phyloP scores from a whole-genome alignment of 2,888 invertebrate species.

The Agrotis segetum region DNA sequence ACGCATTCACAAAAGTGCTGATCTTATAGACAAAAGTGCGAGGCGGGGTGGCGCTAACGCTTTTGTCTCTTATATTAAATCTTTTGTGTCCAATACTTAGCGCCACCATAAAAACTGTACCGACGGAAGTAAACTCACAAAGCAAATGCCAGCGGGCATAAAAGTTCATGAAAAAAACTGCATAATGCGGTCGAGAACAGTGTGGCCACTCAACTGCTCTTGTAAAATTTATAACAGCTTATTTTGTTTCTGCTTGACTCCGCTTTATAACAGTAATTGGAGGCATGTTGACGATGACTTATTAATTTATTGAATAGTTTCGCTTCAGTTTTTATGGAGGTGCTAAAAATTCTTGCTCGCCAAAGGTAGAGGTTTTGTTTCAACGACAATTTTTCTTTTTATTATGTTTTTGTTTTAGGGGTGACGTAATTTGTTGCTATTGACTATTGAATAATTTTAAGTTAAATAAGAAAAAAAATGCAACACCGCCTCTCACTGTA shows the following conservation, averaged over 20 bases:
- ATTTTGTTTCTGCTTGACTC: conserved; percentile 89
- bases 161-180: conserved; percentile 85
- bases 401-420: conserved; percentile 43
- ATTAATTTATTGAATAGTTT: conserved; percentile 90
- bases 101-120: conserved; percentile 86
- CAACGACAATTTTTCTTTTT: conserved; percentile 55
- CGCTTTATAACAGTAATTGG: conserved; percentile 87
- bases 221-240: conserved; percentile 91
- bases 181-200: conserved; percentile 86
- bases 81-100: conserved; percentile 85
- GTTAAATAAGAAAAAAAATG: conserved; percentile 2
- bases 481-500: conserved; percentile 39
- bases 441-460: conserved; percentile 31
- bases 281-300: conserved; percentile 89
- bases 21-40: conserved; percentile 47
- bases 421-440: conserved; percentile 53
- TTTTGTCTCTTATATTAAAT: conserved; percentile 67
- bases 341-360: conserved; percentile 85
- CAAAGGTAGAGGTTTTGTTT: conserved; percentile 59
- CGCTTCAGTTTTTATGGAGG: conserved; percentile 87
- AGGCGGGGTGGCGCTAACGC: conserved; percentile 79
- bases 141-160: conserved; percentile 88
- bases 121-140: conserved; percentile 90
- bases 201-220: conserved; percentile 83
- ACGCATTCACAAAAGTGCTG: conserved; percentile 54